These are phyloP conservation scores for Podilymbus podiceps DNA, from an alignment of 2,113 vertebrate species.

Conservation along the genomic window DNA sequence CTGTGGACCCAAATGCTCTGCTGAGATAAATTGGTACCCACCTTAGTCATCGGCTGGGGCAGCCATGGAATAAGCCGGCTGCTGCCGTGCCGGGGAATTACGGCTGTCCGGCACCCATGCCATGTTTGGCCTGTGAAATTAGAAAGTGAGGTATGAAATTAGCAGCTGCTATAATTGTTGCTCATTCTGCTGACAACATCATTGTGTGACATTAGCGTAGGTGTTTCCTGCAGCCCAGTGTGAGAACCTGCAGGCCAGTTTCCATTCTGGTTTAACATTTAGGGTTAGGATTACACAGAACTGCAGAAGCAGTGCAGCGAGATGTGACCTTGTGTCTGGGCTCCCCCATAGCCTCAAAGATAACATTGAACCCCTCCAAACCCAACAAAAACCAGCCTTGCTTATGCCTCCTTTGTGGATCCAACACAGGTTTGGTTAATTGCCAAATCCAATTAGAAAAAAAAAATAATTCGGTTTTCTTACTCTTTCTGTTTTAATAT, in stretches of 20 bases:
- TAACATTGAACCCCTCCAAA: fast-evolving
- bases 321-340: neutral
- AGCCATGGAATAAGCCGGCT: neutral
- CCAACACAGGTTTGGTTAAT: neutral
- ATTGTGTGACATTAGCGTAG: neutral
- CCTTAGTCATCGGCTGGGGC: neutral
- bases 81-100: neutral
- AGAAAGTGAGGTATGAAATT: neutral
- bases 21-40: neutral
- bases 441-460: neutral
- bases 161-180: neutral
- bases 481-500: too few species aligned
- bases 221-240: neutral
- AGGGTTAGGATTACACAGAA: neutral
- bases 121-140: neutral
- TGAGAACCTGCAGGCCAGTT: neutral
- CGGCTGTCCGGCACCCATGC: neutral
- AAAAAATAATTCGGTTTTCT: neutral
- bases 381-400: neutral
- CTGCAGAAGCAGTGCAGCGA: neutral
- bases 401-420: neutral
- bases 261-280: neutral
- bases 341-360: neutral
- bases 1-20: neutral
- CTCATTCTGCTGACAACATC: neutral